phyloP scores from a whole-genome alignment of 2,888 invertebrate species.

The Eilema caniola region DNA sequence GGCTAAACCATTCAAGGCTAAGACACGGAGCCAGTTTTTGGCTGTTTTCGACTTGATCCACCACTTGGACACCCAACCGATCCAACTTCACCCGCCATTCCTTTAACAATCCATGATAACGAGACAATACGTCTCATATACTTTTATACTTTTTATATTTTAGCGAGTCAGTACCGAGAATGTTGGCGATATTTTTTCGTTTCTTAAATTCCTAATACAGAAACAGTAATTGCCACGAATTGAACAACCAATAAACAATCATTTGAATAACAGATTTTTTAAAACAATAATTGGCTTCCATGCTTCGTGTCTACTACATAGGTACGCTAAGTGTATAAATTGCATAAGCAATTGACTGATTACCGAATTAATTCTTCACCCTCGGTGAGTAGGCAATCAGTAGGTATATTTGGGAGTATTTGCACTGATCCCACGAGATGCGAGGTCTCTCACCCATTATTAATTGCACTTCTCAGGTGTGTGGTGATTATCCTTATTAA shows the following conservation, averaged over 20 bases:
- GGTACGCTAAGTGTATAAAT: slow-evolving; percentile 50
- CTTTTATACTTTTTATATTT: slow-evolving; percentile 21
- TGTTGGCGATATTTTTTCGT: slow-evolving; percentile 38
- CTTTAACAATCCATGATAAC: slow-evolving; percentile 42
- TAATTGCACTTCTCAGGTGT: slow-evolving; percentile 85
- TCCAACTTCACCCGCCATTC: slow-evolving; percentile 42
- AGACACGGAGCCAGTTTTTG: slow-evolving; percentile 85
- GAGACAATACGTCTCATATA: slow-evolving; percentile 40
- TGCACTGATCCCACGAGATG: slow-evolving; percentile 61
- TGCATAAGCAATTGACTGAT: slow-evolving; percentile 56
- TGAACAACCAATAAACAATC: slow-evolving; percentile 46
- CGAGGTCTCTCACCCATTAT: slow-evolving; percentile 75
- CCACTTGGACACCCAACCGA: slow-evolving; percentile 51
- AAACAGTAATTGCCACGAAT: slow-evolving; percentile 47
- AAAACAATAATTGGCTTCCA: slow-evolving; percentile 50
- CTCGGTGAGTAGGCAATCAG: slow-evolving; percentile 45
- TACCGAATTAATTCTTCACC: slow-evolving; percentile 60
- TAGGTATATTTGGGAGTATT: slow-evolving; percentile 65
- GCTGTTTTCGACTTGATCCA: slow-evolving; percentile 80
- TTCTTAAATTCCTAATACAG: slow-evolving; percentile 43
- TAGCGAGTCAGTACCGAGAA: slow-evolving; percentile 26
- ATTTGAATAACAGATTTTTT: slow-evolving; percentile 45
- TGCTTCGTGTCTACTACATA: slow-evolving; percentile 50
- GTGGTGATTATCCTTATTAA: slow-evolving; percentile 84
- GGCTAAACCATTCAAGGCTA: slow-evolving; percentile 87